Evolutionary conservation across 2,113 vertebrate genomes (phyloP).

Genomic region (Pipra filicauda): DNA sequence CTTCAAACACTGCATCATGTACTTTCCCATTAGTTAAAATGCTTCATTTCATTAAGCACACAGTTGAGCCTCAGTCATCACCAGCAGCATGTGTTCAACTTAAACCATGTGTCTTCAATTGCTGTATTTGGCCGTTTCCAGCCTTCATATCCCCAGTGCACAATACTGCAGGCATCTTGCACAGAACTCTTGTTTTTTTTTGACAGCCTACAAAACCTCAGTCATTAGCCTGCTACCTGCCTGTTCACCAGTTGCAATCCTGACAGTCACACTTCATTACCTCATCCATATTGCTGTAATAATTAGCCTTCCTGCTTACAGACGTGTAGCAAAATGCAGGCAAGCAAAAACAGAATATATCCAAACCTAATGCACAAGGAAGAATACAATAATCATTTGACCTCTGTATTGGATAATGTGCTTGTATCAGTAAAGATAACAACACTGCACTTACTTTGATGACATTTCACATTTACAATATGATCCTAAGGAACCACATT

Average conservation of each 20-base stretch:
- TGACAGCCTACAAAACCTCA: not conserved
- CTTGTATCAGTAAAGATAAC: not conserved
- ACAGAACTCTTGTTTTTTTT: not conserved
- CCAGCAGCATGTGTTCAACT: not conserved
- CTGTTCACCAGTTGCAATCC: not conserved
- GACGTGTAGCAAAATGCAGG: fast-evolving
- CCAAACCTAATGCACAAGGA: not conserved
- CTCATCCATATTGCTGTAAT: not conserved
- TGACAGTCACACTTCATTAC: not conserved
- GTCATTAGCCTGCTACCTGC: not conserved
- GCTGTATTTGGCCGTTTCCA: not conserved
- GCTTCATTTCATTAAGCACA: not conserved
- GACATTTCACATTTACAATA: not conserved
- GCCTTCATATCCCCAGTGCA: not conserved
- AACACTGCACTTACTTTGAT: not conserved
- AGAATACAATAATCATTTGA: not conserved
- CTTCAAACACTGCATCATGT: not conserved
- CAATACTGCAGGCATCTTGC: not conserved
- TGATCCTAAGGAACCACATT: not conserved
- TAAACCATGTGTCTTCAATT: not conserved
- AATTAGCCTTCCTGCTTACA: constrained; percentile 3
- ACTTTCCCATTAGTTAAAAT: not conserved
- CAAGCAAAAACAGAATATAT: not conserved
- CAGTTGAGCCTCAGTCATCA: not conserved
- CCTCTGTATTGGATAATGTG: not conserved